Percentiles rank a stretch among this genome's conserved stretches.
Conservation (phyloP, 1,140 invertebrate species). For the Caenorhabditis inopinata region DNA sequence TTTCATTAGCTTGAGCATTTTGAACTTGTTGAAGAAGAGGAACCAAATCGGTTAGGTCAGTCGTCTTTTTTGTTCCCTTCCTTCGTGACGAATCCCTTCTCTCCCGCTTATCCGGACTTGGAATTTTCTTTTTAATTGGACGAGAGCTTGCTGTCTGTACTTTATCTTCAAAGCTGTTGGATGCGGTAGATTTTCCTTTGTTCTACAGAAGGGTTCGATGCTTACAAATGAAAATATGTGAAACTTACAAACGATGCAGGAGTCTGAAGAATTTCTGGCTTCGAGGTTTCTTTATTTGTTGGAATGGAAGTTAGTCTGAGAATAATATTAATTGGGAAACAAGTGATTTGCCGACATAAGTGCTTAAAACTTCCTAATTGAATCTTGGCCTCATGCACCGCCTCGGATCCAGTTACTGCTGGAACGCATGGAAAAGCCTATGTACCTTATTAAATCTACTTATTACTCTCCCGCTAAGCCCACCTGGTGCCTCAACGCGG, state of each 20-base stretch:
- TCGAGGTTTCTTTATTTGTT: neutral
- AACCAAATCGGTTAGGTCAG: neutral
- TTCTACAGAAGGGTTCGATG: neutral
- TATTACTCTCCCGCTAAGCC: too few relatives aligned
- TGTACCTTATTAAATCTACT: too few relatives aligned
- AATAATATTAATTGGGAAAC: neutral
- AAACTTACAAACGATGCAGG: neutral
- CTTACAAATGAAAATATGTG: neutral
- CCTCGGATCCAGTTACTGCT: too few relatives aligned
- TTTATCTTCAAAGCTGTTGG: neutral
- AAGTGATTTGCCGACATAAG: too few relatives aligned
- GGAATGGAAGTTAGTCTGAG: neutral
- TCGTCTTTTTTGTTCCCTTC: neutral
- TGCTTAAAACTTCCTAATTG: too few relatives aligned
- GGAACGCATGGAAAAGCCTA: too few relatives aligned
- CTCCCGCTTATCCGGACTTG: neutral
- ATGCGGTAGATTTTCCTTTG: neutral
- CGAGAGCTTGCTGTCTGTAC: neutral
- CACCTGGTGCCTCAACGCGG: too few relatives aligned
- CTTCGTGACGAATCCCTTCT: neutral
- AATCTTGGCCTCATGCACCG: too few relatives aligned
- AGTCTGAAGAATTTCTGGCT: neutral
- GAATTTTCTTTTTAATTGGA: neutral
- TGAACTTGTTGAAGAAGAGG: constrained; percentile 8
- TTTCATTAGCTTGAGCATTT: neutral